Conservation (phyloP, 2,113 vertebrate genomes). For the Hiodon tergisus region DNA sequence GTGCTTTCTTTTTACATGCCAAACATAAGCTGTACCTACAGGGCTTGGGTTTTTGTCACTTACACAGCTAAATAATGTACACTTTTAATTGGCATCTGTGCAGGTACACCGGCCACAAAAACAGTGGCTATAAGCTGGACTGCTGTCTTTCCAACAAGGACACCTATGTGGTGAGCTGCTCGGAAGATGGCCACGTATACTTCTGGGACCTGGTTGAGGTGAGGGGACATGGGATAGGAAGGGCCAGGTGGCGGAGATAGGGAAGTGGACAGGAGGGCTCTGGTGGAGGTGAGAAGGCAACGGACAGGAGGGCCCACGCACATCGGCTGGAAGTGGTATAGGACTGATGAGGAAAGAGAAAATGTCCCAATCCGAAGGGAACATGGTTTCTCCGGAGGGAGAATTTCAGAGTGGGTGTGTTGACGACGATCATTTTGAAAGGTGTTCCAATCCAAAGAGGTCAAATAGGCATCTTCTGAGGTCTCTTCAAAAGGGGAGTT, state of each 20-base stretch:
- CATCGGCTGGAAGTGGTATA: background rate
- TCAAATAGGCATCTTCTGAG: too few species aligned
- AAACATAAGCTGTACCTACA: too few species aligned
- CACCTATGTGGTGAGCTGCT: conserved; percentile 83
- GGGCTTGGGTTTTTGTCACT: too few species aligned
- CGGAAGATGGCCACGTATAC: conserved; percentile 84
- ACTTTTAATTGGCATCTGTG: background rate
- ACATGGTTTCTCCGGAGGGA: conserved; percentile 41
- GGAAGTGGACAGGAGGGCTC: too few species aligned
- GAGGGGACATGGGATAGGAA: conserved; percentile 25
- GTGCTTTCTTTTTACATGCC: too few species aligned
- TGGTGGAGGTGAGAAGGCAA: too few species aligned
- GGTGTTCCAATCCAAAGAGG: too few species aligned
- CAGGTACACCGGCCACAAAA: conserved; percentile 82
- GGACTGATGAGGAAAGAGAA: background rate
- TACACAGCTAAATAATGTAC: too few species aligned
- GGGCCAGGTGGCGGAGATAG: too few species aligned
- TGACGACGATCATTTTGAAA: background rate
- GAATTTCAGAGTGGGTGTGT: conserved; percentile 58
- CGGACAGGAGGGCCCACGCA: background rate
- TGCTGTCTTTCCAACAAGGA: conserved; percentile 82
- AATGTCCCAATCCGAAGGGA: background rate
- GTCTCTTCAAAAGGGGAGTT: too few species aligned
- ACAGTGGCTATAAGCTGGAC: conserved; percentile 83
- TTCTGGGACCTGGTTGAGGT: conserved; percentile 94